Evolutionary conservation across 2,113 vertebrate species (phyloP).

Genomic region (Apaloderma vittatum): DNA sequence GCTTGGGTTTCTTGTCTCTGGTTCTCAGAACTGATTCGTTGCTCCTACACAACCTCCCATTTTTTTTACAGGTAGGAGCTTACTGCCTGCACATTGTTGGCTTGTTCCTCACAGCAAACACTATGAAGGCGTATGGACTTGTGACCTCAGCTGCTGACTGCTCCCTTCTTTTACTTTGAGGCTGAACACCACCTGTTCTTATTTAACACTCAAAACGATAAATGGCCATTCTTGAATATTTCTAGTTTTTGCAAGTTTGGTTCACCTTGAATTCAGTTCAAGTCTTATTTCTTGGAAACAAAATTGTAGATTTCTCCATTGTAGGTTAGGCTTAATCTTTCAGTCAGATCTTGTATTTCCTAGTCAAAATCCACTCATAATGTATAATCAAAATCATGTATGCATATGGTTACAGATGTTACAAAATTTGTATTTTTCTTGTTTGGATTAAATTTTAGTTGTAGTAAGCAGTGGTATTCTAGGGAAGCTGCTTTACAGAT

Average conservation of each 20-base stretch:
- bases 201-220: background rate
- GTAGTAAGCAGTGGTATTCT: background rate
- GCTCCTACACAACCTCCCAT: fast-evolving
- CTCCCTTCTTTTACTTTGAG: background rate
- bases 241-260: background rate
- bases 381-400: background rate
- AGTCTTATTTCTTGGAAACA: background rate
- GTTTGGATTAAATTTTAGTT: background rate
- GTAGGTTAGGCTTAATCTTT: background rate
- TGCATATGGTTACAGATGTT: background rate
- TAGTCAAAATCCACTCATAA: background rate
- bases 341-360: background rate
- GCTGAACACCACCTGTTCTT: background rate
- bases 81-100: background rate
- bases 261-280: background rate
- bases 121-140: no score
- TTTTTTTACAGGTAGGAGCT: background rate
- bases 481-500: background rate
- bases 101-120: background rate
- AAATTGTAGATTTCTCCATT: background rate
- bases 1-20: background rate
- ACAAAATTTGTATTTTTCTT: background rate
- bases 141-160: background rate
- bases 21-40: background rate
- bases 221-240: background rate